Conservation (phyloP, 92 coral and sea anemone genomes). For the Palythoa caribaeorum region DNA sequence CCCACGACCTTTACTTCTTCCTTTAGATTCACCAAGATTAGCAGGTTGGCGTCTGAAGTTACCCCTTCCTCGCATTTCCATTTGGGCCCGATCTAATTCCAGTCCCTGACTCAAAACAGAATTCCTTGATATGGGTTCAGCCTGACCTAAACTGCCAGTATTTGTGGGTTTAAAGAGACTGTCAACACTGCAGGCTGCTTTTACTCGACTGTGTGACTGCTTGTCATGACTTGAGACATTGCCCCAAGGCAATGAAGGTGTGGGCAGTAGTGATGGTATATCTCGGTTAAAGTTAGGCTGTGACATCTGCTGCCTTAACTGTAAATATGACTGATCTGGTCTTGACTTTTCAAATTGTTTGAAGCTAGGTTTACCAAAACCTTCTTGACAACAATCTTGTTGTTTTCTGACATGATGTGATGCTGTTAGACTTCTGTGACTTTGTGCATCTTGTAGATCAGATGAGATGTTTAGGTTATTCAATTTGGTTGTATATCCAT, state of each 20-base stretch:
- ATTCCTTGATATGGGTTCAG: background rate
- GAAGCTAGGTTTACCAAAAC: background rate
- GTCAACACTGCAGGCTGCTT: conserved; percentile 33
- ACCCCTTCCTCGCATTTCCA: background rate
- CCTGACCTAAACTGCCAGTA: background rate
- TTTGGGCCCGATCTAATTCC: background rate
- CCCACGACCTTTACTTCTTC: background rate
- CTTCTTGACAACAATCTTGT: background rate
- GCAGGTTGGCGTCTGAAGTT: background rate
- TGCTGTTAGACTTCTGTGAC: background rate
- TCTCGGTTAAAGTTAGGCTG: background rate
- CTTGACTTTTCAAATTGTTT: background rate
- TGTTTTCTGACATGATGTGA: background rate
- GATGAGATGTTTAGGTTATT: conserved; percentile 8
- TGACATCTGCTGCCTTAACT: conserved; percentile 1
- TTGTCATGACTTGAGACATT: background rate
- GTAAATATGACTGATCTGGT: background rate
- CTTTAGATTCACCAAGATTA: background rate
- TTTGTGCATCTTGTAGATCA: background rate
- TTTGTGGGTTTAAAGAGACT: background rate
- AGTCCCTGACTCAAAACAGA: background rate
- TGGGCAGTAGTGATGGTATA: background rate
- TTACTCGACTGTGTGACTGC: background rate
- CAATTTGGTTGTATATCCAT: background rate
- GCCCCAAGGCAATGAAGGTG: background rate